Evolutionary conservation across 2,113 vertebrate species (phyloP), one percentile per base, ranked within the genome.

Genomic region (Chlorodrepanis virens): DNA sequence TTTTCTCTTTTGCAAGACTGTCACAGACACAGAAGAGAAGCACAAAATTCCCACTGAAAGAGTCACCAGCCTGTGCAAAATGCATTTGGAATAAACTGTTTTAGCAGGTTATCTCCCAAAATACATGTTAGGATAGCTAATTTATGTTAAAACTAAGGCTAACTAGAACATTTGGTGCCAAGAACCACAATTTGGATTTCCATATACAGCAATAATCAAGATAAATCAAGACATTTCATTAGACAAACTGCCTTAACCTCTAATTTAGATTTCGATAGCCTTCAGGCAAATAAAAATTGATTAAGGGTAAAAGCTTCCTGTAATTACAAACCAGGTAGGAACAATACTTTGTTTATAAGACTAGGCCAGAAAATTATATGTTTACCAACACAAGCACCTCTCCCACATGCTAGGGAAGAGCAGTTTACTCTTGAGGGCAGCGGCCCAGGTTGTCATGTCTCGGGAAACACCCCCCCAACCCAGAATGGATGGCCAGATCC

Each of bases 261-360:
- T 89, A 83, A 88, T 61, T 89, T 82, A 65, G 29, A 82, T 57
- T 88, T 39, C 29, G 5, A 91, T 52, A 87, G 49, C n/a, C 77
- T 78, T 65, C 2, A 22, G 64, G 56, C 40, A 85, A 94, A 54
- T 89, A 89, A 96, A 72, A 70, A 56, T 19, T 65, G 83, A 25
- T 94, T 80, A 89, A 61, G 93, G 68, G 37, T 71, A 91, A 94
- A 60, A 87, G 47, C 57, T 86, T 97, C 65, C 83, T 79, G 59
- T 74, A 63, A 79, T 70, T 56, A 92, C 14, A 76, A 33, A 80
- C 9, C 50, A 77, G 78, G 68, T 90, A 93, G 94, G 52, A 92
- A 93, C 37, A 87, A 79, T 29, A 71, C 21, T 71, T 53, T 65
- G 49, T 81, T 93, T 83, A 10, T 37, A 83, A 44, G 79, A 57